phyloP scores from a whole-genome alignment of 2,888 invertebrate genomes.

The Hecatera dysodea region DNA sequence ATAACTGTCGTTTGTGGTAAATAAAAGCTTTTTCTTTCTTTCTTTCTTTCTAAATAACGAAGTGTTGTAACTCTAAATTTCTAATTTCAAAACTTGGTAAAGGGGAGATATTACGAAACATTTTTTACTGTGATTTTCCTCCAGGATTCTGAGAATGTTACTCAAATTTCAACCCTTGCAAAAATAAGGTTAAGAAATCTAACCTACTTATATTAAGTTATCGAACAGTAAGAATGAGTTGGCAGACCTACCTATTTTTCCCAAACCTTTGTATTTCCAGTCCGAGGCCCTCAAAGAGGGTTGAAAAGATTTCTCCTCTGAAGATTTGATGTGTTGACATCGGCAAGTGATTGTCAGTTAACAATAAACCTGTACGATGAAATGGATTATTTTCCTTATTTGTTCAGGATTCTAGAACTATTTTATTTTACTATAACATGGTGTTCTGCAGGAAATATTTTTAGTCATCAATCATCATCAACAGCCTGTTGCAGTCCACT shows the following conservation, averaged over 20 bases:
- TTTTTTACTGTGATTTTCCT: constrained; percentile 39
- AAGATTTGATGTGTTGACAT: constrained; percentile 62
- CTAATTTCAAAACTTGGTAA: constrained; percentile 32
- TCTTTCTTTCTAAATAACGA: constrained; percentile 13
- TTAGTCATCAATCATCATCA: too few relatives aligned
- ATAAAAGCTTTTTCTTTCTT: too few relatives aligned
- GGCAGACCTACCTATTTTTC: constrained; percentile 33
- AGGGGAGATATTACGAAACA: constrained; percentile 30
- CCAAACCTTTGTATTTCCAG: constrained; percentile 58
- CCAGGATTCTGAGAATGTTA: constrained; percentile 1
- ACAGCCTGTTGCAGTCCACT: too few relatives aligned
- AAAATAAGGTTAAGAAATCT: constrained; percentile 27
- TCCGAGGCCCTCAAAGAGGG: constrained; percentile 43
- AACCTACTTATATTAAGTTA: constrained; percentile 42
- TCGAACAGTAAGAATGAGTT: constrained; percentile 42
- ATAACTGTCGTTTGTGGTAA: too few relatives aligned
- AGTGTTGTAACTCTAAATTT: constrained; percentile 43
- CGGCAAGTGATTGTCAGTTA: constrained; percentile 54
- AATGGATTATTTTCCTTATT: constrained; percentile 23
- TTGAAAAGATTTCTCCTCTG: constrained; percentile 39
- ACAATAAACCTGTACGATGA: constrained; percentile 38
- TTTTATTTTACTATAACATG: constrained; percentile 24
- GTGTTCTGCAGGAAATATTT: not conserved
- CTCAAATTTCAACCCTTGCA: constrained; percentile 19
- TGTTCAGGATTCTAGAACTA: constrained; percentile 4